These are phyloP conservation scores for Pseudocheirus occidentalis DNA, from an alignment of 2,797 vertebrate species.

Conservation along the genomic window DNA sequence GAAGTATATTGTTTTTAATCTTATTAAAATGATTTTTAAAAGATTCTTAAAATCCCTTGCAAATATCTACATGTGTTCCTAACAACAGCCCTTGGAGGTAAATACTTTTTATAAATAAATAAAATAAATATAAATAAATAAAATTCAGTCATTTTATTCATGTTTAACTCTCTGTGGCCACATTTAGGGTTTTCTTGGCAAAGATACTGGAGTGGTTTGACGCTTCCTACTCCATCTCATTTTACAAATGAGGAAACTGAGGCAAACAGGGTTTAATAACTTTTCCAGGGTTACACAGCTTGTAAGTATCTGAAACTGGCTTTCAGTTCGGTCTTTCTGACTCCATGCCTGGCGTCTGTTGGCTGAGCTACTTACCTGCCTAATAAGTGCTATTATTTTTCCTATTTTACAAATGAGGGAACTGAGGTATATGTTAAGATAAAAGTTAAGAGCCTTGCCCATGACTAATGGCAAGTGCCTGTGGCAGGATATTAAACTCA, in stretches of 20 bases:
- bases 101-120: no score
- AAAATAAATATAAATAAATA: no score
- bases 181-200: neutral
- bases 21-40: no score
- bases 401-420: neutral
- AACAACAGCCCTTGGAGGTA: neutral
- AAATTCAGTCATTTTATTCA: no score
- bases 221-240: neutral
- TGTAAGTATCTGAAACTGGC: neutral
- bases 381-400: neutral
- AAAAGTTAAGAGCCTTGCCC: neutral
- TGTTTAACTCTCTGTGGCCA: neutral
- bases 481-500: neutral
- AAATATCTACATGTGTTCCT: neutral
- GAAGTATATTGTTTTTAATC: no score
- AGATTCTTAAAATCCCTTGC: neutral
- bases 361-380: neutral
- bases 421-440: neutral
- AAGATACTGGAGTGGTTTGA: neutral
- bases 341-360: neutral
- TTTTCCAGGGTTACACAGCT: neutral
- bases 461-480: neutral
- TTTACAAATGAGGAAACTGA: neutral
- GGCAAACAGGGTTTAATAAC: neutral
- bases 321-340: neutral